Percentiles rank a stretch among this genome's conserved stretches.
Evolutionary conservation across 2,888 invertebrate genomes (phyloP).

Genomic region (Mimas tiliae): DNA sequence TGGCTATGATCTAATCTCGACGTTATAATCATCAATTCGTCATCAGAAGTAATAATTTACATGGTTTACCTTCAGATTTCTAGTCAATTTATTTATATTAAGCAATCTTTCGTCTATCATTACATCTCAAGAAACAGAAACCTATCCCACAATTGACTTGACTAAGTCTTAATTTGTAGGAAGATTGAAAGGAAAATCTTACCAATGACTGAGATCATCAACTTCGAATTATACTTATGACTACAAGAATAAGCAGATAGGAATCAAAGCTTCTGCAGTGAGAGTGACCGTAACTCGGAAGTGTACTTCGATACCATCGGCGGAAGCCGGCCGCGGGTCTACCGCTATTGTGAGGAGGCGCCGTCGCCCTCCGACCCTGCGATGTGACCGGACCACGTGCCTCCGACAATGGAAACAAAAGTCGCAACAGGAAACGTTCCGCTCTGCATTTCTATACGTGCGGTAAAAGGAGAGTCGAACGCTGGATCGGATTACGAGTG

Average conservation of each 20-base stretch:
- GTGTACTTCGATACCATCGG: slow-evolving; percentile 64
- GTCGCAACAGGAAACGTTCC: slow-evolving; percentile 76
- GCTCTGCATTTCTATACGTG: slow-evolving; percentile 75
- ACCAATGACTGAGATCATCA: no score
- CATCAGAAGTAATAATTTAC: slow-evolving; percentile 1
- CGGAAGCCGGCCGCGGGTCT: slow-evolving; percentile 70
- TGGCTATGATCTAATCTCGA: slow-evolving; percentile 29
- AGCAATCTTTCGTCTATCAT: neutral
- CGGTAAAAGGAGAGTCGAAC: slow-evolving; percentile 74
- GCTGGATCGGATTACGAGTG: slow-evolving; percentile 69
- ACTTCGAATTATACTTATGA: no score
- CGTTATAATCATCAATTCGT: slow-evolving; percentile 25
- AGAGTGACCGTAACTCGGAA: slow-evolving; percentile 60
- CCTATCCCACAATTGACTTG: neutral
- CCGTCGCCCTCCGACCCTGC: slow-evolving; percentile 70
- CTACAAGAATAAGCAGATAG: neutral
- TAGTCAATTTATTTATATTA: neutral
- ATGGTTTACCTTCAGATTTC: slow-evolving; percentile 20
- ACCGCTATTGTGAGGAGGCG: slow-evolving; percentile 74
- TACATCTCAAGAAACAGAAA: neutral
- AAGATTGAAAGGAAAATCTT: no score
- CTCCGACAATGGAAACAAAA: slow-evolving; percentile 66
- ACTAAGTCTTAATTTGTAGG: no score
- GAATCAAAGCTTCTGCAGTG: slow-evolving; percentile 32
- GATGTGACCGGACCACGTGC: slow-evolving; percentile 57